Evolutionary conservation across 2,113 vertebrate genomes (phyloP).

Genomic region (Rhynchopsitta pachyrhyncha): DNA sequence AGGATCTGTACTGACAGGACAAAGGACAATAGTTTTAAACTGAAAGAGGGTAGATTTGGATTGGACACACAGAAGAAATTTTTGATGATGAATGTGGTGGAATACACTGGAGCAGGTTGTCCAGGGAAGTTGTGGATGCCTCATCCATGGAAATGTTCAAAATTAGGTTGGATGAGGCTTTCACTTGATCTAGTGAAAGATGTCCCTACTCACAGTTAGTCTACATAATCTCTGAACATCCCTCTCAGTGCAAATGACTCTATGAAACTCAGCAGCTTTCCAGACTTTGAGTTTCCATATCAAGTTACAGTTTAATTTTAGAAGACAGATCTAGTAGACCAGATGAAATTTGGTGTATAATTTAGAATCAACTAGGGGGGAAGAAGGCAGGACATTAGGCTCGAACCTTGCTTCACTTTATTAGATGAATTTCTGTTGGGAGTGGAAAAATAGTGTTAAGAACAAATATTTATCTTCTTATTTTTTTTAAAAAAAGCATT

Average conservation of each 20-base stretch:
- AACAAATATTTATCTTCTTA: not conserved
- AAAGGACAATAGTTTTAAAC: not conserved
- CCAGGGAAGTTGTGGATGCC: not conserved
- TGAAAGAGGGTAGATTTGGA: not conserved
- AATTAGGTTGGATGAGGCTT: not conserved
- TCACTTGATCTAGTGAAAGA: not conserved
- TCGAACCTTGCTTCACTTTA: not conserved
- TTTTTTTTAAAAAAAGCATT: not conserved
- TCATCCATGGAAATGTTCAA: not conserved
- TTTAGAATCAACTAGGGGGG: not conserved
- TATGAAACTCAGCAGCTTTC: not conserved
- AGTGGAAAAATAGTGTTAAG: not conserved
- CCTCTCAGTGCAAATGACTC: not conserved
- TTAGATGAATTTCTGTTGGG: not conserved
- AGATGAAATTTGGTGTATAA: not conserved
- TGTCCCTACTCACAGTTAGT: not conserved
- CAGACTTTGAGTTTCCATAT: not conserved
- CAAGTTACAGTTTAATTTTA: not conserved
- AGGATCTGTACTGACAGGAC: not conserved
- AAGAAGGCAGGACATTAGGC: not conserved
- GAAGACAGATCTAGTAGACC: not conserved
- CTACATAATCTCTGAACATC: not conserved
- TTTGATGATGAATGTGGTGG: not conserved
- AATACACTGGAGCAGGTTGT: not conserved
- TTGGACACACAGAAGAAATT: not conserved